Conservation (phyloP, 2,113 vertebrate genomes). For the Naja naja region DNA sequence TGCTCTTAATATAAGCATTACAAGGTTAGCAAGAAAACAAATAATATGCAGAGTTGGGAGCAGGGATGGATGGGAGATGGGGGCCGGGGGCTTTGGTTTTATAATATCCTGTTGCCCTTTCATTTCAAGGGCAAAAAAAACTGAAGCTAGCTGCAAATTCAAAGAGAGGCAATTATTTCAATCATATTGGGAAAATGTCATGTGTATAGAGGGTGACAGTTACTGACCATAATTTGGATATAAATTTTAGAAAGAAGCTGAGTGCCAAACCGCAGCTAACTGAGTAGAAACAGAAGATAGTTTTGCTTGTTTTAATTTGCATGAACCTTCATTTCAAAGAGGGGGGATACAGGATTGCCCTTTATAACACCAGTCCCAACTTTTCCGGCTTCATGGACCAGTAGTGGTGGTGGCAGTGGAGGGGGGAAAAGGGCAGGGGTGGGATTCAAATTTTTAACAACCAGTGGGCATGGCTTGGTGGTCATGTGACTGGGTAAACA, state of each 20-base stretch:
- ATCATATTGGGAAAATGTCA: background rate
- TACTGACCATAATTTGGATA: conserved; percentile 6
- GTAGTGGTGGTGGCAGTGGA: background rate
- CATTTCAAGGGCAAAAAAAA: background rate
- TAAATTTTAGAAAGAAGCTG: background rate
- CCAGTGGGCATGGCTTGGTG: no score
- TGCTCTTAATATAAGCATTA: conserved; percentile 26
- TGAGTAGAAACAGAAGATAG: background rate
- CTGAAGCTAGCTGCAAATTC: background rate
- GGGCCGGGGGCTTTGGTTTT: background rate
- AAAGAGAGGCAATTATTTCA: background rate
- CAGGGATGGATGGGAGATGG: background rate
- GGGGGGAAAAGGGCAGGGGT: no score
- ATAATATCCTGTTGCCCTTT: background rate
- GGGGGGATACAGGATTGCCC: background rate
- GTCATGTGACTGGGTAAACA: no score
- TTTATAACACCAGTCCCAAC: background rate
- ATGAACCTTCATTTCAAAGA: background rate
- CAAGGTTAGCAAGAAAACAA: background rate
- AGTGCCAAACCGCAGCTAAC: background rate
- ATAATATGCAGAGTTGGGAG: background rate
- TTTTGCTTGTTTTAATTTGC: background rate
- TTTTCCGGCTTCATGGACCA: background rate
- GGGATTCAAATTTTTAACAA: no score
- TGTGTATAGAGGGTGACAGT: background rate